Conservation (phyloP, 2,888 invertebrate species). For the Drosophila koepferae region DNA sequence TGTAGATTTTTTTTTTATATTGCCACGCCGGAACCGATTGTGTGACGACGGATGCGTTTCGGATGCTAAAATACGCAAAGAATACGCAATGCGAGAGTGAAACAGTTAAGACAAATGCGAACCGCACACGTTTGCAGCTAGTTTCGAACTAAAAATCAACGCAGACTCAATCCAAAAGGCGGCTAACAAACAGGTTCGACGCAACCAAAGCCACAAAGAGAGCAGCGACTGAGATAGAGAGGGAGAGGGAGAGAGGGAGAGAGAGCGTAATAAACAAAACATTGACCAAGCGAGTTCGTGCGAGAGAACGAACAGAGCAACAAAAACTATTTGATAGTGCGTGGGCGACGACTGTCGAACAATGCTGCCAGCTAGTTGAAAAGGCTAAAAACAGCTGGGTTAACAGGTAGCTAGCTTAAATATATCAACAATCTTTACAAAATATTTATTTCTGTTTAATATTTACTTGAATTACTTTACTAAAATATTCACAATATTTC, state of each 20-base stretch:
- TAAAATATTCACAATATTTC: too few species aligned
- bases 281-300: constrained; percentile 26
- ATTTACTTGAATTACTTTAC: too few species aligned
- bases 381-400: constrained; percentile 3
- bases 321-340: constrained; percentile 30
- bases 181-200: constrained; percentile 74
- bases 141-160: constrained; percentile 67
- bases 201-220: constrained; percentile 47
- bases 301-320: neutral
- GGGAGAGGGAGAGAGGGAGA: neutral
- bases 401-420: neutral
- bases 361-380: constrained; percentile 44
- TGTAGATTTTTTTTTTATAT: constrained; percentile 50
- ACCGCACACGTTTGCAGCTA: constrained; percentile 69
- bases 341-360: constrained; percentile 9
- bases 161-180: constrained; percentile 44
- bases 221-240: neutral
- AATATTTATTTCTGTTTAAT: too few species aligned
- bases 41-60: constrained; percentile 57
- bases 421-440: too few species aligned
- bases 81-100: constrained; percentile 3
- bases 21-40: constrained; percentile 62
- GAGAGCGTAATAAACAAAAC: constrained; percentile 29
- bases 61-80: constrained; percentile 43
- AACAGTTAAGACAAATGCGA: constrained; percentile 33